Evolutionary conservation across 2,888 invertebrate genomes (phyloP), one percentile per base, ranked within the genome.

Genomic region (Dorcus parallelipipedus): DNA sequence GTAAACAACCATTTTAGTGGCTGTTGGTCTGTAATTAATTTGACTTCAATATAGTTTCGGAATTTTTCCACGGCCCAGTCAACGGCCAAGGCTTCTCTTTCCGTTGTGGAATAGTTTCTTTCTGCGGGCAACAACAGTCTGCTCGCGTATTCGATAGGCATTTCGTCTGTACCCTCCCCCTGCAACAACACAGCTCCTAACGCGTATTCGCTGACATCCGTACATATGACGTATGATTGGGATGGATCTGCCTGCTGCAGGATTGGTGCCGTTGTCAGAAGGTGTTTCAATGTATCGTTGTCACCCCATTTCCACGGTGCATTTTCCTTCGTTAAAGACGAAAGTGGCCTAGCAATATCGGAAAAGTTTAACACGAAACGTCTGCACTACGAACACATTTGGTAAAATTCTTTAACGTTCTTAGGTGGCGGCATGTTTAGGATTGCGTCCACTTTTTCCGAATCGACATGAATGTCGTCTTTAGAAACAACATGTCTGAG

Each of bases 211-310:
- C 14, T 14, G 14, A 2, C 26, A 4, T 14, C 14, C 14, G 14
- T 14, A 14, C 14, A 1, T 14, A 26, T 5, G 5, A 26, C 26
- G 5, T 26, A 4, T 26, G 1, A 1, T 38, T 5, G 14, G 14
- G 54, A 48, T 3, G 65, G 47, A 38, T 68, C 64, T n/a, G 54
- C 54, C 54, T 69, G 69, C 41, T 50, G 49, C 23, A 69, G 54
- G 42, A 72, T 56, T 6, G 69, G 70, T 3, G 66, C 60, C 14
- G 14, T 6, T 8, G 62, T 61, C 6, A 70, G 52, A 3, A 52
- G 39, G 10, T 50, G 40, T 49, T 68, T 71, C 4, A 69, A 47
- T 9, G n/a, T 55, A 8, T 63, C 47, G 50, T 47, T 42, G 14
- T 54, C 20, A 53, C 49, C 52, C 65, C 62, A 66, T 43, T 41